Evolutionary conservation across 1,140 invertebrate species (phyloP).

Genomic region (Teleogryllus occipitalis): DNA sequence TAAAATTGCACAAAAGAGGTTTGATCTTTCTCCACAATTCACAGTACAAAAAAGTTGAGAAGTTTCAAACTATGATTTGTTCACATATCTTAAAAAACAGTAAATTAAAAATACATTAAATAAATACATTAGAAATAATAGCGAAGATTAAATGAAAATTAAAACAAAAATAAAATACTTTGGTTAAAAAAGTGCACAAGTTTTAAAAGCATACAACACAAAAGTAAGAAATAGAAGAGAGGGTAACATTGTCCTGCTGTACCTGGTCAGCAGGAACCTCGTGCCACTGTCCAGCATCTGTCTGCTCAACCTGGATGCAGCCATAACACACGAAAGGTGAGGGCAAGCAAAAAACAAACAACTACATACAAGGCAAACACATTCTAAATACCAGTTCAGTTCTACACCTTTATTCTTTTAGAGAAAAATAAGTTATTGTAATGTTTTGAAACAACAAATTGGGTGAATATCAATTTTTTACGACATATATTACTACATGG

Average conservation of each 20-base stretch:
- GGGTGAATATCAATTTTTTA: no score
- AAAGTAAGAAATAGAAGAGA: constrained; percentile 11
- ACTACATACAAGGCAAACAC: background rate
- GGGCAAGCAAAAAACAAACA: background rate
- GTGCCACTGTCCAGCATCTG: constrained; percentile 43
- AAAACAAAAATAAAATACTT: background rate
- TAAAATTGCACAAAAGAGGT: no score
- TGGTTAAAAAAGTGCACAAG: background rate
- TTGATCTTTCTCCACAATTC: no score
- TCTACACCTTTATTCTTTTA: no score
- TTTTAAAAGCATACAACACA: background rate
- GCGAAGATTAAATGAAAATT: background rate
- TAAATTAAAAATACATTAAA: background rate
- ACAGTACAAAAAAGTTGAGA: no score
- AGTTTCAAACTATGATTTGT: no score
- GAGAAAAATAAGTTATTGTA: no score
- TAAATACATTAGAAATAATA: background rate
- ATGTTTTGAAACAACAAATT: no score
- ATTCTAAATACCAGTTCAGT: background rate
- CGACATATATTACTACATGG: no score
- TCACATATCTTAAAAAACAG: no score
- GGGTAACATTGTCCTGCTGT: constrained; percentile 26
- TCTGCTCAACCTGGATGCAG: constrained; percentile 42
- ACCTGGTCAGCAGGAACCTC: constrained; percentile 41
- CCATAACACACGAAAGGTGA: constrained; percentile 29